phyloP scores from a whole-genome alignment of 2,888 invertebrate species.

The Rhagonycha lutea region DNA sequence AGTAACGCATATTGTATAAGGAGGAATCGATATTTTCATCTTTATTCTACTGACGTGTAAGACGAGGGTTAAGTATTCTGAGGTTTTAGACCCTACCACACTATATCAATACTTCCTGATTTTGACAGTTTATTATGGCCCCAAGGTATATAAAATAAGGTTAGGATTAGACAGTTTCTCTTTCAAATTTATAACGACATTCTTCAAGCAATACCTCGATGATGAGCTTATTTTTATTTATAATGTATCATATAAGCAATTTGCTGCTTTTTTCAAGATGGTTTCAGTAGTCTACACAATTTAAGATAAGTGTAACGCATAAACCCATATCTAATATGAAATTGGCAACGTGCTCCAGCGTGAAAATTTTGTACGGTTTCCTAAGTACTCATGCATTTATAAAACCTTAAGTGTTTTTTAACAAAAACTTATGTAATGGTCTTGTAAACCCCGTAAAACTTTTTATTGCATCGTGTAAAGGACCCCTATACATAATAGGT shows the following conservation, averaged over 20 bases:
- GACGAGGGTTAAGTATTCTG: slow-evolving; percentile 27
- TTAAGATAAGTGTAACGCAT: background rate
- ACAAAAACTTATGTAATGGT: background rate
- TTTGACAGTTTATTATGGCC: slow-evolving; percentile 30
- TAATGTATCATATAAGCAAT: background rate
- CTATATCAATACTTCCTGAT: slow-evolving; percentile 31
- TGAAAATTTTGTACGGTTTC: background rate
- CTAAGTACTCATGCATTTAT: background rate
- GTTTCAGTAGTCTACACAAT: background rate
- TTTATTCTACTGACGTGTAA: slow-evolving; percentile 25
- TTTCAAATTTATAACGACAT: slow-evolving; percentile 28
- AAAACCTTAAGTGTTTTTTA: background rate
- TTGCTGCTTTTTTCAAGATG: background rate
- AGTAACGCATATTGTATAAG: slow-evolving; percentile 5
- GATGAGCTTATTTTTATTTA: slow-evolving; percentile 19
- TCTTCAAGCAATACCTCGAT: slow-evolving; percentile 16
- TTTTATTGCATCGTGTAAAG: background rate
- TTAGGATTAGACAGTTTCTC: slow-evolving; percentile 25
- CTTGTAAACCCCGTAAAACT: background rate
- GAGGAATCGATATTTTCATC: slow-evolving; percentile 25
- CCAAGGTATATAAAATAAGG: slow-evolving; percentile 23
- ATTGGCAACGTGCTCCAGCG: background rate
- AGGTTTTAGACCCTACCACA: slow-evolving; percentile 19
- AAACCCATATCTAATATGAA: background rate
- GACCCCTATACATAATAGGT: background rate